Evolutionary conservation across 2,888 invertebrate genomes (phyloP).

Genomic region (Erebia ligea): DNA sequence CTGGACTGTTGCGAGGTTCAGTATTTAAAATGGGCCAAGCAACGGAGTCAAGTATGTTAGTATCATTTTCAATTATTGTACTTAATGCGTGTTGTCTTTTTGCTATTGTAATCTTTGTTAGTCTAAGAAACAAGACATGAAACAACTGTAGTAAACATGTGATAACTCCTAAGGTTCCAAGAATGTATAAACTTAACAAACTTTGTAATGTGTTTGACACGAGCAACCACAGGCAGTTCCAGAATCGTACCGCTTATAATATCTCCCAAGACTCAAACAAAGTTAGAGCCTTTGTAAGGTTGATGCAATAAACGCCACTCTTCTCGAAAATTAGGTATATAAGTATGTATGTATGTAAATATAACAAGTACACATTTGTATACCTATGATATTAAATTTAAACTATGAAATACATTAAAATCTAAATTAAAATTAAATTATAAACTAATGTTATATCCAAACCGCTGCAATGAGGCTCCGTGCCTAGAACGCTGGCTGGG

Average conservation of each 20-base stretch:
- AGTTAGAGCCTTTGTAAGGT: slow-evolving; percentile 25
- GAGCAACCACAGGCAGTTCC: slow-evolving; percentile 27
- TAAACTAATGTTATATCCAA: too few relatives aligned
- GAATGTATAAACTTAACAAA: slow-evolving; percentile 24
- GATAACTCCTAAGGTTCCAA: slow-evolving; percentile 20
- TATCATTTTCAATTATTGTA: neutral
- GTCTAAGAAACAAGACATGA: neutral
- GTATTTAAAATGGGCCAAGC: neutral
- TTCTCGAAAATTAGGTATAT: too few relatives aligned
- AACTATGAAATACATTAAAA: too few relatives aligned
- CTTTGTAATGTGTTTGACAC: slow-evolving; percentile 23
- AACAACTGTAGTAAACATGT: neutral
- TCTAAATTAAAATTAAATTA: too few relatives aligned
- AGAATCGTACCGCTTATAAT: slow-evolving; percentile 31
- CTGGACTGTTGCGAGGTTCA: too few relatives aligned
- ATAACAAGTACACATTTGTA: too few relatives aligned
- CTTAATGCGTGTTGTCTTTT: neutral
- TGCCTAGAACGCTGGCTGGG: too few relatives aligned
- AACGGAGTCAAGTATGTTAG: neutral
- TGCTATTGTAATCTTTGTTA: neutral
- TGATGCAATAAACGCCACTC: neutral
- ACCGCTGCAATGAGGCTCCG: too few relatives aligned
- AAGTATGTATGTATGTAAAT: too few relatives aligned
- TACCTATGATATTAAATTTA: too few relatives aligned
- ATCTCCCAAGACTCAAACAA: slow-evolving; percentile 29